Base-by-base conservation (phyloP, 2,888 invertebrate species). In the Drosophila eohydei region DNA sequence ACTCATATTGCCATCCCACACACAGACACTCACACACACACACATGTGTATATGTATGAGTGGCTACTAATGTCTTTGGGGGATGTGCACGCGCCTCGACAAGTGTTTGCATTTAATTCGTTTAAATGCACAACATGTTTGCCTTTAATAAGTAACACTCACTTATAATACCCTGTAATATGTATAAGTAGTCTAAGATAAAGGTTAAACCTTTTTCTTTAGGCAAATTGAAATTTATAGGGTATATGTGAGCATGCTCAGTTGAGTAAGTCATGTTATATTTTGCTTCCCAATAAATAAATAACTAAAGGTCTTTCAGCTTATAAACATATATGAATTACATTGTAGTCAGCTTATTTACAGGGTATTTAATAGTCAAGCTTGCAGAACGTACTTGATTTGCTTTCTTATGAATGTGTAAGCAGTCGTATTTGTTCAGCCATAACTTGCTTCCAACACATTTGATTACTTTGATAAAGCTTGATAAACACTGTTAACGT, bases 91-190 rank as follows among this genome's bases (percentile, higher is more conserved):
- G 43, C 11, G 58, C 11, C 41, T 14, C 14, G 34, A 1, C 21
- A 77, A 64, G 55, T 80, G 76, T 81, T 81, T 81, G 71, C 74
- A 72, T 81, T 79, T 79, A 74, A 74, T 81, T 81, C 70, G 55
- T 52, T 77, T 56, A 71, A 71, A 76, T 73, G 65, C 46, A 56
- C 76, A 66, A 56, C 65, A 68, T 79, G 70, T 79, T 78, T 81
- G 58, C 52, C 12, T 51, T 14, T 9, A 44, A 50, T 43, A 68
- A 41, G 38, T 63, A 16, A 34, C 8, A 11, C 46, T 3, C 46
- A 40, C 52, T 71, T 60, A 12, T n/a, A 41, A 66, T 36, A 40
- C 65, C 21, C 51, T 66, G 34, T 43, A 50, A 9, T 4, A 44
- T 30, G 6, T 6, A 30, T 30, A 30, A 30, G 6, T 30, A 21